Conservation (phyloP, 2,888 invertebrate genomes). For the Sicus ferrugineus region DNA sequence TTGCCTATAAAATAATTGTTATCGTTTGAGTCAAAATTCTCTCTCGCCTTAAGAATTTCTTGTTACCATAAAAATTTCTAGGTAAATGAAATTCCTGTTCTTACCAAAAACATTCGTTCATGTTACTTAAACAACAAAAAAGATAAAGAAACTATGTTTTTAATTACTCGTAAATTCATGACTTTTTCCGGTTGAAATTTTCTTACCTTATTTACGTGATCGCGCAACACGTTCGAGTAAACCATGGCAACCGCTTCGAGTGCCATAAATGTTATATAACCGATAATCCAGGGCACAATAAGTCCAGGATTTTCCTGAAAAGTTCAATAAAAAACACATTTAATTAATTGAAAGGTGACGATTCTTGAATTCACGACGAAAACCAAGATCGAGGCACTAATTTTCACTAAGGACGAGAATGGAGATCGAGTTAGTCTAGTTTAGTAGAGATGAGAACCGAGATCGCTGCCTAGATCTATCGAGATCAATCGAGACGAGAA, state of each 20-base stretch:
- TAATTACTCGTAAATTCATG: background rate
- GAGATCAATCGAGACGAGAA: too few species aligned
- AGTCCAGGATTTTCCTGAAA: constrained; percentile 76
- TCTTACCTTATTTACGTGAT: constrained; percentile 81
- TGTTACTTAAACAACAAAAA: background rate
- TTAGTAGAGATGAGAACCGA: too few species aligned
- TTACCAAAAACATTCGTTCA: background rate
- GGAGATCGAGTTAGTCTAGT: too few species aligned
- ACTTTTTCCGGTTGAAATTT: background rate
- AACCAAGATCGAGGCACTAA: too few species aligned
- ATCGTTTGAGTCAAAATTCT: too few species aligned
- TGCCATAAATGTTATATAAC: constrained; percentile 82
- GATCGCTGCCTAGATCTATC: too few species aligned
- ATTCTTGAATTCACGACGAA: too few species aligned
- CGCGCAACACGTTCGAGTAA: constrained; percentile 81
- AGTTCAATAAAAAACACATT: background rate
- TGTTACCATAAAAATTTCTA: too few species aligned
- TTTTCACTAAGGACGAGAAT: too few species aligned
- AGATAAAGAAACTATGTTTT: background rate
- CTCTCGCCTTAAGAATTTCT: too few species aligned
- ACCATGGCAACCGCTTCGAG: constrained; percentile 83
- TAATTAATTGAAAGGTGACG: background rate
- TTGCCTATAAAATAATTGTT: too few species aligned
- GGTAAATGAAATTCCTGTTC: too few species aligned
- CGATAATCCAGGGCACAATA: constrained; percentile 81